Evolutionary conservation across 2,113 vertebrate genomes (phyloP), one percentile per base, ranked within the genome.

Genomic region (Gopherus evgoodei): DNA sequence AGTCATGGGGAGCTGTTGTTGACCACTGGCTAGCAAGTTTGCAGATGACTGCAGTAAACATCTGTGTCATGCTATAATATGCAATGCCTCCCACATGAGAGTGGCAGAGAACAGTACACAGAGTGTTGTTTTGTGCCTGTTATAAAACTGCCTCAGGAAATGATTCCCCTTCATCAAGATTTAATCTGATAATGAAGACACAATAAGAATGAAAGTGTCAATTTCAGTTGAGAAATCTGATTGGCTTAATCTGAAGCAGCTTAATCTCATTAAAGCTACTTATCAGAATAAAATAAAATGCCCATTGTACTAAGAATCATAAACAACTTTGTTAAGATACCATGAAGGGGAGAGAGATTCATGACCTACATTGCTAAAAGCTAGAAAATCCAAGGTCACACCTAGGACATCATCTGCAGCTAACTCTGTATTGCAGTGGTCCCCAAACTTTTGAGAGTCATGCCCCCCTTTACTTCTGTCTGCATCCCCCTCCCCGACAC

Each of bases 191-290:
- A 81, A 95, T 89, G 92, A 97, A 97, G 80, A 91, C 59, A 91
- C 83, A 93, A 59, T 94, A 95, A 96, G 93, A 97, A 97, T 65
- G 86, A 92, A 95, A 95, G 91, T 89, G 87, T 97, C 93, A 94
- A 75, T 97, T 97, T 97, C 78, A 93, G 89, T 56, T 89, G 93
- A 95, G 96, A 96, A 96, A 97, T 93, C 50, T 92, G 94, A 97
- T 93, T 93, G 83, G 83, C 85, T 88, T 91, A 90, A 91, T 94
- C 47, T 24, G 91, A 94, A 92, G 83, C 90, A 91, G 84, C 91
- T 87, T 94, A 89, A 96, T 95, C 88, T 80, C 95, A 97, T 87
- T 91, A 96, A 90, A 90, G 76, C 24, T 72, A 49, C 93, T 97
- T 82, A 62, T 0, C 86, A 89, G 88, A 92, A 97, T 92, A 92